A percentile compares a stretch with the other conserved stretches of the same genome.
Evolutionary conservation across 2,113 vertebrate genomes (phyloP).

Genomic region (Dicerorhinus sumatrensis): DNA sequence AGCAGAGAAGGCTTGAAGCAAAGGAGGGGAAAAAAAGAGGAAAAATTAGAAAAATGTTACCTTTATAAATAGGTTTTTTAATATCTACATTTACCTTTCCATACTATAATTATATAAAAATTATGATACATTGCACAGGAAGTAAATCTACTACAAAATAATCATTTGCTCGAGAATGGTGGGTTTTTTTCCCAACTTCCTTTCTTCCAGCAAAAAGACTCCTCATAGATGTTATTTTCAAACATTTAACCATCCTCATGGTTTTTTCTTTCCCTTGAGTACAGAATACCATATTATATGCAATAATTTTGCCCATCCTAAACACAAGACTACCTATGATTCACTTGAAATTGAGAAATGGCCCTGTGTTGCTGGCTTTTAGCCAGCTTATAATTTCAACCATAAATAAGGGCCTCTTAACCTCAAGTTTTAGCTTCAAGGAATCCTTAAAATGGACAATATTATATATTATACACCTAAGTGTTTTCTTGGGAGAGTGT

Average conservation of each 20-base stretch:
- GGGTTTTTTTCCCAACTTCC: not conserved
- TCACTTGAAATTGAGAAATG: constrained; percentile 29
- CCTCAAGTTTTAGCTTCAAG: not conserved
- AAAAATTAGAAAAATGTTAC: not conserved
- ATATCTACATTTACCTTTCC: not conserved
- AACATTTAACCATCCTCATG: not conserved
- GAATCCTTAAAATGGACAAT: not conserved
- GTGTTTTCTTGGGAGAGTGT: not conserved
- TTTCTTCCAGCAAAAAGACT: not conserved
- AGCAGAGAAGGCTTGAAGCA: not conserved
- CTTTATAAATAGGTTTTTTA: not conserved
- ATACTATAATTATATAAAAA: not conserved
- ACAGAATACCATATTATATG: not conserved
- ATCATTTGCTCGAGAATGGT: not conserved
- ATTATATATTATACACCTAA: not conserved
- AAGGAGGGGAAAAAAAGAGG: not conserved
- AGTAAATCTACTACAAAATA: not conserved
- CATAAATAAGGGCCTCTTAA: not conserved
- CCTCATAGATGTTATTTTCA: not conserved
- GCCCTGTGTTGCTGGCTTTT: not conserved
- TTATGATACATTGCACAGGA: not conserved
- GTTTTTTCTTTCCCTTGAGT: not conserved
- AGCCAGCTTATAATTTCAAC: not conserved
- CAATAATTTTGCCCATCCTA: not conserved
- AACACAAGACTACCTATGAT: not conserved